A percentile compares a stretch with the other conserved stretches of the same genome.
Conservation (phyloP, 1,140 invertebrate genomes). For the Adoxophyes honmai region DNA sequence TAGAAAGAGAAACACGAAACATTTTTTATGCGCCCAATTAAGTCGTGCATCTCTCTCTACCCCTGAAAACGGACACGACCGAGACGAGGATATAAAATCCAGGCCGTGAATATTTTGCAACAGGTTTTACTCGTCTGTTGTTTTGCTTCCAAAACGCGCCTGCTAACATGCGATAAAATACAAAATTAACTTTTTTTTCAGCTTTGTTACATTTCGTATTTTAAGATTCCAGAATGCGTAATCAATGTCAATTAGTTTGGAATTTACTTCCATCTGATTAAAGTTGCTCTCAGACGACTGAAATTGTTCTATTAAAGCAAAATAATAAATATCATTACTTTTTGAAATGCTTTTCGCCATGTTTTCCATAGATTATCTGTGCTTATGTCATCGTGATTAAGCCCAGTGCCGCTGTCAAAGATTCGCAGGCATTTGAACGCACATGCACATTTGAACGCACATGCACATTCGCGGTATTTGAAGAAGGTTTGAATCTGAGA, state of each 20-base stretch:
- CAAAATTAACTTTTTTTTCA: background rate
- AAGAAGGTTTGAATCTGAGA: too few species aligned
- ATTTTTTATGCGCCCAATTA: background rate
- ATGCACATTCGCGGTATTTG: too few species aligned
- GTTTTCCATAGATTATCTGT: too few species aligned
- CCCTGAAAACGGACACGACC: background rate
- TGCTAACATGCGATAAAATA: constrained; percentile 1
- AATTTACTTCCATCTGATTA: too few species aligned
- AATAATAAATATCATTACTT: too few species aligned
- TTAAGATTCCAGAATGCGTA: background rate
- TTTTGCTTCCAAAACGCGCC: background rate
- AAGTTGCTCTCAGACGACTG: too few species aligned
- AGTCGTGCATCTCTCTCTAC: background rate
- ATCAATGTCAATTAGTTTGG: background rate
- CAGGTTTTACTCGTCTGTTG: constrained; percentile 3
- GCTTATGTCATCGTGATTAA: too few species aligned
- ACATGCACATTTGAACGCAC: too few species aligned
- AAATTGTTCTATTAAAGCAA: too few species aligned
- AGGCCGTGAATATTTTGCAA: constrained; percentile 8
- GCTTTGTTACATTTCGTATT: background rate
- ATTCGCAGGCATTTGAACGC: too few species aligned
- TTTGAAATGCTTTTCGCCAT: too few species aligned
- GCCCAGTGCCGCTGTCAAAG: too few species aligned
- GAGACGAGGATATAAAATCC: constrained; percentile 13
- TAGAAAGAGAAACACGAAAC: constrained; percentile 3